A percentile compares a stretch with the other conserved stretches of the same genome.
These are phyloP conservation scores for Uromys caudimaculatus DNA, from an alignment of 2,797 vertebrate genomes.

Conservation along the genomic window DNA sequence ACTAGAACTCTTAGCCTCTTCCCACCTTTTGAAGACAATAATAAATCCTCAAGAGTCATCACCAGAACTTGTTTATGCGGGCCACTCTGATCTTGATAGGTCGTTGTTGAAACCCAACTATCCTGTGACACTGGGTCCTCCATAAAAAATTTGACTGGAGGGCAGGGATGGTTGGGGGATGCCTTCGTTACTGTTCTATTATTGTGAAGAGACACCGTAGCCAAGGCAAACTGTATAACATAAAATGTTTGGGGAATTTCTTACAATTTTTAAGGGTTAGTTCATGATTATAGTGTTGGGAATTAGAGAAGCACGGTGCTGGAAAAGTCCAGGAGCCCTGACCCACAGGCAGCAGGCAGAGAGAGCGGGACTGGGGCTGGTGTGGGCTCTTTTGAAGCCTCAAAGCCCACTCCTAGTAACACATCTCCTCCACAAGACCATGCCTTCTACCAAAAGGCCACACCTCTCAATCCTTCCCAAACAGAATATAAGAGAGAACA, in stretches of 20 bases:
- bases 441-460: not conserved
- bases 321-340: not conserved
- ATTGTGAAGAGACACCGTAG: not conserved
- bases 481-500: not conserved
- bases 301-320: not conserved
- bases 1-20: not conserved
- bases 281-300: not conserved
- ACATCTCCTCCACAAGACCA: not conserved
- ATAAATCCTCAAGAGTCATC: not conserved
- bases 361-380: not conserved
- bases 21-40: not conserved
- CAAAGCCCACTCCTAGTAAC: not conserved
- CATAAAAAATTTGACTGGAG: not conserved
- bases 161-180: not conserved
- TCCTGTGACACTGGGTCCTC: not conserved
- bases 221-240: not conserved
- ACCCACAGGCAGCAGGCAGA: not conserved
- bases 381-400: too few species aligned
- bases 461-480: not conserved
- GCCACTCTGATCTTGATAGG: not conserved
- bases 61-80: not conserved
- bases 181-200: not conserved
- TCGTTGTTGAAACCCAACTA: not conserved
- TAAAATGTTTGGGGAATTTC: not conserved
- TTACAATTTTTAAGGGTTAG: not conserved